Evolutionary conservation across 2,888 invertebrate genomes (phyloP), one percentile per base, ranked within the genome.

Genomic region (Celastrina argiolus): DNA sequence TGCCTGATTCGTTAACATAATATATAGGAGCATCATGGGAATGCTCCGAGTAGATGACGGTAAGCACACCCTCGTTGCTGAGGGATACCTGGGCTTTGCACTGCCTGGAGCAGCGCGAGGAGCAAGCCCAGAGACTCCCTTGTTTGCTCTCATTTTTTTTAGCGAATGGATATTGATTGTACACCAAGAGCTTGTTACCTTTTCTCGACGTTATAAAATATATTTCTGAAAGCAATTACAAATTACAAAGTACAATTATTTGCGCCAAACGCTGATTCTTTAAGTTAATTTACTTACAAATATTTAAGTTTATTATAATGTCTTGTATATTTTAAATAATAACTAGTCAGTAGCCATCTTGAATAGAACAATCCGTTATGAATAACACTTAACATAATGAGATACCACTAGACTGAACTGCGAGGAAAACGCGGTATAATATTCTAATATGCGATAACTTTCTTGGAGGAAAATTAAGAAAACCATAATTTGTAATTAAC

Each of bases 201-300:
- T 80, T 86, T 72, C 85, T 84, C 34, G 88, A 88, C 14, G 79
- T 78, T 70, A 88, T 88, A 73, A 81, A 88, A 71, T 85, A 81
- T 68, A 88, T 85, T 76, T 84, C 88, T 86, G 84, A 85, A 78
- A 75, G 68, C 14, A 66, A 65, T 18, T 22, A n/a, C 8, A 51
- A 51, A 3, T 22, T n/a, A 16, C 28, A 16, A 16, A 68, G 18
- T 14, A 58, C 16, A 22, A 63, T 45, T 34, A 31, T 26, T 16
- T 18, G 34, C 22, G 39, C 2, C 3, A 26, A 22, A 56, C 22
- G 14, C 1, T 36, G 36, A 36, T 10, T 1, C 10, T 12, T 36
- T 36, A 36, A 6, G 2, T 31, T 6, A 31, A 31, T 31, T 14
- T 56, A 14, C 56, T 6, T 14, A n/a, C 14, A 56, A 56, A 56